Percentiles rank a stretch among this genome's conserved stretches.
These are phyloP conservation scores for Chelonoidis abingdonii DNA, from an alignment of 2,113 vertebrate genomes.

Conservation along the genomic window DNA sequence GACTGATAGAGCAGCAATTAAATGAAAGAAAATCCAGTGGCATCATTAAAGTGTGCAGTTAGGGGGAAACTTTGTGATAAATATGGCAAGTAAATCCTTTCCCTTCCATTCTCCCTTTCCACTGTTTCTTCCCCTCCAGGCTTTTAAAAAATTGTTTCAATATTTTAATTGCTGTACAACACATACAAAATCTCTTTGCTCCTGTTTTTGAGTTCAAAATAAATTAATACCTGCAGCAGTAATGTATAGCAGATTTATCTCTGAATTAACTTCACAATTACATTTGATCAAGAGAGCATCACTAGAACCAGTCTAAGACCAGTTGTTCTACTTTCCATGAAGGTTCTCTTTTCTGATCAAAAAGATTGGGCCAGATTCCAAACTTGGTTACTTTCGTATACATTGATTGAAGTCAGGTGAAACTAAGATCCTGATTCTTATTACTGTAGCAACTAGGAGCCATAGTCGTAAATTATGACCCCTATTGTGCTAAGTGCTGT, in stretches of 20 bases:
- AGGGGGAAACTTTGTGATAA: background rate
- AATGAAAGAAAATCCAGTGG: background rate
- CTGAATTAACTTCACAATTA: background rate
- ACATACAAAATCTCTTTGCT: background rate
- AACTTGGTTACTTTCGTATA: background rate
- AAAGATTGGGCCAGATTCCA: background rate
- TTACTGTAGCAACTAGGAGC: background rate
- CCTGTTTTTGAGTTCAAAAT: constrained; percentile 1
- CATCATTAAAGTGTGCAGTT: background rate
- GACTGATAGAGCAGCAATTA: constrained; percentile 36
- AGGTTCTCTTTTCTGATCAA: background rate
- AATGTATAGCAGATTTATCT: background rate
- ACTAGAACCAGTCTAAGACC: background rate
- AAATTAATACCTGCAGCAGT: background rate
- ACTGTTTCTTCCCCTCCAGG: fast-evolving
- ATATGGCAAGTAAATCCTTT: background rate
- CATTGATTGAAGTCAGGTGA: background rate
- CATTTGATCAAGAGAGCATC: background rate
- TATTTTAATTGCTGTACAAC: background rate
- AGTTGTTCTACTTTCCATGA: fast-evolving
- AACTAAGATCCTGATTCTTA: background rate
- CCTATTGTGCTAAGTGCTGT: background rate
- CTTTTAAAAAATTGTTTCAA: background rate
- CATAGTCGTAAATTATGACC: background rate
- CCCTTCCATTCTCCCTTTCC: background rate